Base-by-base conservation (phyloP, 2,888 invertebrate genomes). In the Plebejus anna region DNA sequence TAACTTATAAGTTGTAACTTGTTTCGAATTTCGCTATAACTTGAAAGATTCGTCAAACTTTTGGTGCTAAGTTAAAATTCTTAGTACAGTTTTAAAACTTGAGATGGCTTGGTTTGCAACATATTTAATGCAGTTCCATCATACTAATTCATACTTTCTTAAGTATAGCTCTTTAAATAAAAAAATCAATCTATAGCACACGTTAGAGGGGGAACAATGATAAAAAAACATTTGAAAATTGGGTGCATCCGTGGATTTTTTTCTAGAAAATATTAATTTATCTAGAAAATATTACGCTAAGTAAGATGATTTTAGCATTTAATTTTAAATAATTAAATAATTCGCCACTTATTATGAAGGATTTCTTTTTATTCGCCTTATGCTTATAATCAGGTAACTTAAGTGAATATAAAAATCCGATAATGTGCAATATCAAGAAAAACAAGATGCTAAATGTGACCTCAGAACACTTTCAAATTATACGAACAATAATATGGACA, bases 381-480 rank as follows among this genome's bases (percentile, higher is more conserved):
- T n/a, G 55, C 42, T 7, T 55, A 55, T 55, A n/a, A 66, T 66
- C 1, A 66, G 13, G 32, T 16, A 66, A 32, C 32, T 36, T 16
- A 16, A 36, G 32, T 13, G 16, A 36, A 66, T 66, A 16, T 66
- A 16, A 66, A 36, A 66, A 66, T 66, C 66, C 66, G 66, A 66
- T 66, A 66, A 36, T 32, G 28, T 66, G 66, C 66, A 42, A 59
- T 55, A 22, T 72, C 51, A 42, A 13, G 70, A 57, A 55, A 55
- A 59, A 73, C 73, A 13, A 73, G 55, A 51, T 28, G 47, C 55
- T 73, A 51, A 28, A 73, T 55, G 73, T 73, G 73, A 73, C 73
- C 47, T 73, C 73, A 73, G 72, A 72, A 36, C 73, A 73, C 73
- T 73, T 73, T 73, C 73, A 73, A 73, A 73, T 73, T 72, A 42